Evolutionary conservation across 2,888 invertebrate genomes (phyloP), one percentile per base, ranked within the genome.

Genomic region (Cantharis lateralis): DNA sequence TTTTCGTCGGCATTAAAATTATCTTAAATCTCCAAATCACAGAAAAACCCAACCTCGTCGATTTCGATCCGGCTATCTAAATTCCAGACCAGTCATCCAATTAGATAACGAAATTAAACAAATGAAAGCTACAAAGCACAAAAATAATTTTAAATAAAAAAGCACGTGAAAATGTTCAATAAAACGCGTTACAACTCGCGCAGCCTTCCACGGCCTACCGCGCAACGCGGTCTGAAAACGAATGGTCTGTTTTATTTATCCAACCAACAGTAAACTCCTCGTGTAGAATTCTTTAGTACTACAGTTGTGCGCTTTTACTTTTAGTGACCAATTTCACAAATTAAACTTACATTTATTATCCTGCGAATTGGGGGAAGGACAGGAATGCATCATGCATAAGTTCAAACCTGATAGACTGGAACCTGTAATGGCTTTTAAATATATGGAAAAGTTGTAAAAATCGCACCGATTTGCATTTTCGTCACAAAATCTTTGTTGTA

Each of bases 161-260:
- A 48, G n/a, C 48, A 48, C 48, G 48, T 48, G 48, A 48, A 48
- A n/a, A 48, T 9, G 48, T 48, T 48, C 48, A 48, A 48, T 48
- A 48, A 48, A 48, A 48, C 32, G 32, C 32, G 32, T 48, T 11
- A 48, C 32, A 48, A 68, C 15, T 48, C 26, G 72, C 77, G 77
- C 74, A 77, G 74, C 77, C 71, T 77, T 18, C 70, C 71, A 62
- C 62, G 74, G 74, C 48, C n/a, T 48, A 74, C 73, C 73, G 77
- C 73, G 62, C 28, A 66, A 68, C 74, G 74, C 71, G 74, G 77
- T 74, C 77, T 77, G 77, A 62, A 71, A 74, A 77, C 77, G 77
- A 77, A 77, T 74, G 77, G 48, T 76, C 62, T 16, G 63, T 69
- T 76, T 70, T 73, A 70, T 77, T 77, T 77, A 73, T 77, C 74